Base-by-base conservation (phyloP, 2,888 invertebrate species). In the Branchellion lobata region DNA sequence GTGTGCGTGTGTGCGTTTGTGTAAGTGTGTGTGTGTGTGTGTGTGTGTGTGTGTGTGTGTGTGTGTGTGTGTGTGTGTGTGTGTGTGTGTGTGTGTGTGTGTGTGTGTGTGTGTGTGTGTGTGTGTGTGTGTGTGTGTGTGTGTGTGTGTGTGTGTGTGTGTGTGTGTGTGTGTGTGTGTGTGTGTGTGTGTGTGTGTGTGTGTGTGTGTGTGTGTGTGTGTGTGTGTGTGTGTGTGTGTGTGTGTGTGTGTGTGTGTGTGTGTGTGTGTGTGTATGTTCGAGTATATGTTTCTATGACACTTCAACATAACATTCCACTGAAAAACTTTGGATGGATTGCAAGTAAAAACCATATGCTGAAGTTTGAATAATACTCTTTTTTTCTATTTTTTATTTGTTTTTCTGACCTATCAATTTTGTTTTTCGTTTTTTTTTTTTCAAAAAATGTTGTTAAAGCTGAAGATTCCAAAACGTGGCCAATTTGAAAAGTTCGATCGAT, bases 151-250 rank as follows among this genome's bases (percentile, higher is more conserved):
- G n/a, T 78, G 1, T 78, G 14, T 77, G 53, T 71, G 47, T 80
- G 57, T 80, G 31, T 77, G 76, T 80, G 18, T 79, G 29, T 76
- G 53, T 79, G 51, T 79, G 51, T 76, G 57, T 76, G 47, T 80
- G 57, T 65, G 47, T 80, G 57, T 80, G 31, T 80, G 72, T 80
- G 29, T 80, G 57, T 80, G 29, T 80, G 34, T 80, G 47, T 80
- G 57, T 77, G 47, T 80, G 47, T 77, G 47, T 80, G 33, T 79
- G n/a, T 79, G 57, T 79, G 33, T 79, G 31, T 79, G 29, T 79
- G 71, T 79, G 29, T 72, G 31, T 79, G 29, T 79, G 71, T 72
- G 2, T 79, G 47, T 79, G 2, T 79, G 79, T 79, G 1, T 79
- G 71, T 79, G 2, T 79, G 47, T 79, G 1, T 79, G 47, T 79